Evolutionary conservation across 1,140 invertebrate genomes (phyloP).

Genomic region (Orius laevigatus): DNA sequence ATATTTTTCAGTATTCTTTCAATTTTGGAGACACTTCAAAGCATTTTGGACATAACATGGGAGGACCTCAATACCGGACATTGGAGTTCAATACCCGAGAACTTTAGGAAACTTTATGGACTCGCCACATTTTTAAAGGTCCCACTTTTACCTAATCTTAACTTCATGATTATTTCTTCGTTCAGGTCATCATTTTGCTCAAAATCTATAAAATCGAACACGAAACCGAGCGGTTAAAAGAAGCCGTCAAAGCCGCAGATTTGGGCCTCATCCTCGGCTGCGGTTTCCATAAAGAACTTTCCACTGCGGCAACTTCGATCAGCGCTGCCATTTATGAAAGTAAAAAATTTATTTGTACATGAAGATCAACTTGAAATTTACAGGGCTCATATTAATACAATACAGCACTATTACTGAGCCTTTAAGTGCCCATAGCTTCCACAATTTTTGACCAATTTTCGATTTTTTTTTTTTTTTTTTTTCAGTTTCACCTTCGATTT

Average conservation of each 20-base stretch:
- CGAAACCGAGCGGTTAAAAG: conserved; percentile 24
- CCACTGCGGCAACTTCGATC: conserved; percentile 16
- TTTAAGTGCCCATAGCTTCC: too few relatives aligned
- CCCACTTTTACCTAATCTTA: too few relatives aligned
- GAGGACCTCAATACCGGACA: conserved; percentile 69
- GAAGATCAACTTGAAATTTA: too few relatives aligned
- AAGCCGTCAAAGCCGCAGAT: conserved; percentile 55
- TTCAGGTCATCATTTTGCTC: background rate
- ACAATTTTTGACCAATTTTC: too few relatives aligned
- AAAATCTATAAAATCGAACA: background rate
- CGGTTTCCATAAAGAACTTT: conserved; percentile 15
- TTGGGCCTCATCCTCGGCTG: conserved; percentile 62
- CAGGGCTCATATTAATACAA: too few relatives aligned
- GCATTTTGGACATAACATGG: conserved; percentile 53
- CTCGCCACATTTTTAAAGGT: conserved; percentile 43
- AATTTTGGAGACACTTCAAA: too few relatives aligned
- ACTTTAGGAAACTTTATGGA: conserved; percentile 41
- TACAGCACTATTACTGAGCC: too few relatives aligned
- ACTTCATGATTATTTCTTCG: too few relatives aligned
- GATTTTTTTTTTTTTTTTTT: too few relatives aligned
- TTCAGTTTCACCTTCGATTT: too few relatives aligned
- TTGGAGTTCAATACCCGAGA: conserved; percentile 57
- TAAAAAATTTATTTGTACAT: too few relatives aligned
- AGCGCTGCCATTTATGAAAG: background rate
- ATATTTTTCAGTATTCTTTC: too few relatives aligned